Evolutionary conservation across 1,140 invertebrate genomes (phyloP).

Genomic region (Trinorchestia longiramus): DNA sequence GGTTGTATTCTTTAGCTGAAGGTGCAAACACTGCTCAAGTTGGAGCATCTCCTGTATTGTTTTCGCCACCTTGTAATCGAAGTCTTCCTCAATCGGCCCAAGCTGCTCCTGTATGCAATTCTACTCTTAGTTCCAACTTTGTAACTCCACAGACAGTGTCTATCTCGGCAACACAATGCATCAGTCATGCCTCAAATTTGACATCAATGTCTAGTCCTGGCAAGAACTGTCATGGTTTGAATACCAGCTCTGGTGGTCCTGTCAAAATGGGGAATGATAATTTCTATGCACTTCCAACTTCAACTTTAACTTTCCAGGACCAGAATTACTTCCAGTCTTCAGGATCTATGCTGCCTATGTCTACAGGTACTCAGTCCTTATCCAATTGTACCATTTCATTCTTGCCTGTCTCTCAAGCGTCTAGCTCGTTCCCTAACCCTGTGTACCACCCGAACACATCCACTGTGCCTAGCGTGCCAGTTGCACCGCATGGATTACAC

Average conservation of each 20-base stretch:
- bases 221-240: neutral
- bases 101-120: neutral
- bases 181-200: neutral
- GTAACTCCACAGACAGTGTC: neutral
- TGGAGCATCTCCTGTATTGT: neutral
- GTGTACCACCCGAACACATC: neutral
- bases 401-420: neutral
- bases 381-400: neutral
- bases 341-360: neutral
- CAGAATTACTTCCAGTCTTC: conserved; percentile 10
- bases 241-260: neutral
- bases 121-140: neutral
- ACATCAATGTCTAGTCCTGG: neutral
- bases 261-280: neutral
- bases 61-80: neutral
- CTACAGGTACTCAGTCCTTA: neutral
- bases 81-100: neutral
- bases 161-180: neutral
- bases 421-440: neutral
- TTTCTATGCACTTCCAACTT: neutral
- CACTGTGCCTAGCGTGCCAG: neutral
- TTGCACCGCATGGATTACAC: neutral
- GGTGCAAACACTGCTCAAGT: neutral
- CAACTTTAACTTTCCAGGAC: neutral
- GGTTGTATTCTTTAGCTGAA: neutral